Percentiles rank a stretch among this genome's conserved stretches.
Evolutionary conservation across 64 coral and sea anemone species (phyloP).

Genomic region (Platygyra sinensis): DNA sequence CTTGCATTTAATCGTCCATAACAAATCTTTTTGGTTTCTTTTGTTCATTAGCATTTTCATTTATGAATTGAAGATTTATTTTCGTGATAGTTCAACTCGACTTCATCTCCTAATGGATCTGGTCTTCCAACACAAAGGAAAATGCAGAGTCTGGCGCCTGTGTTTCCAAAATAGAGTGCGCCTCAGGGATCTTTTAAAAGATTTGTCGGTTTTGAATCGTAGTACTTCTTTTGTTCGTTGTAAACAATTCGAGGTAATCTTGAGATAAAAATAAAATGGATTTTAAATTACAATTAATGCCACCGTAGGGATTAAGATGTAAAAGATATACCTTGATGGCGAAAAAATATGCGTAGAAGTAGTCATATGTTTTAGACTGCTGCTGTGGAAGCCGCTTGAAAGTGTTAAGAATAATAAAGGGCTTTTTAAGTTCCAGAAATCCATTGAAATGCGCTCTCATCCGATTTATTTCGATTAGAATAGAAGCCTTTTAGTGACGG

Average conservation of each 20-base stretch:
- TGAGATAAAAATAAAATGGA: neutral
- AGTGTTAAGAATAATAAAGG: neutral
- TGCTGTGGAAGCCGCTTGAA: neutral
- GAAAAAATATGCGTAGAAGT: neutral
- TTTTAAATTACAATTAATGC: constrained; percentile 3
- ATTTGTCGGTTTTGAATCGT: neutral
- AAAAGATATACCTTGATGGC: neutral
- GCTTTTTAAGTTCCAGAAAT: neutral
- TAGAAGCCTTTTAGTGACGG: neutral
- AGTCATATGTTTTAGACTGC: neutral
- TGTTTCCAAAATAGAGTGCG: constrained; percentile 21
- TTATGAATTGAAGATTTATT: constrained; percentile 1
- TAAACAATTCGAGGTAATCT: neutral
- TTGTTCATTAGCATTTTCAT: neutral
- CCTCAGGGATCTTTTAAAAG: neutral
- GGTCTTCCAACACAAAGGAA: neutral
- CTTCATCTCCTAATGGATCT: constrained; percentile 21
- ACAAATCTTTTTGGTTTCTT: neutral
- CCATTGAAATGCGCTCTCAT: neutral
- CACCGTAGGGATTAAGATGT: neutral
- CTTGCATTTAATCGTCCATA: neutral
- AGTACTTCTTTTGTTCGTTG: neutral
- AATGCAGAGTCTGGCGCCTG: neutral
- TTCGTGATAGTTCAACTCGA: constrained; percentile 15
- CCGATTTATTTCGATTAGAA: neutral